Base-by-base conservation (phyloP, 1,140 invertebrate species). In the Eupeodes corollae region DNA sequence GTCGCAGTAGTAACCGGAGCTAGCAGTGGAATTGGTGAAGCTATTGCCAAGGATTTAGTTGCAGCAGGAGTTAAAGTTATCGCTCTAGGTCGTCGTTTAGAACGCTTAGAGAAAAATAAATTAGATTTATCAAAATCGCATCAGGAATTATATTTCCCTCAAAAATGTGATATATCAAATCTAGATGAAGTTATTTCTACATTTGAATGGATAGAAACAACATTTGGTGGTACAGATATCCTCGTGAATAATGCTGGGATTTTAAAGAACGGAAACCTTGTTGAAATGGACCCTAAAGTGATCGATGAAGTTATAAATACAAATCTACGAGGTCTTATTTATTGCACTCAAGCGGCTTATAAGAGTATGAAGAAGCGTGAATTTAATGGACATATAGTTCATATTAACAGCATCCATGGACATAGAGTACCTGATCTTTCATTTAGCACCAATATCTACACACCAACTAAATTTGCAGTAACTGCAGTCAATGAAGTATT, bases 211-310 rank as follows among this genome's bases (percentile, higher is more conserved):
- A 70, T 77, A 13, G 70, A 76, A 34, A 60, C 71, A 2, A 72
- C 71, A 1, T 67, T 79, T 18, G 80, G 78, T 3, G 75, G 77
- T 2, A 66, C 82, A 1, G 76, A 84, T 54, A 66, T 86, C 5
- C 67, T 84, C 19, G 67, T 87, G 32, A 86, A 86, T 58, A 84
- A 82, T 57, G 83, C 84, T 6, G 83, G 78, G 10, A 40, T 55
- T 2, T 9, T 46, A n/a, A 26, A 26, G 21, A 6, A 52, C 56
- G 53, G 8, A 26, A 26, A 26, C 8, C 21, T 26, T 26, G 3
- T 26, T 3, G 21, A 26, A 5, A 26, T 26, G 21, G 21, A 26
- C 8, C 21, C 8, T 26, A 8, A 26, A 8, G 8, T 5, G 8
- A 8, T 26, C 21, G 21, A 26, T 26, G 21, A 26, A 5, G 21